Evolutionary conservation across 2,113 vertebrate species (phyloP), one percentile per base, ranked within the genome.

Genomic region (Notothenia rossii): DNA sequence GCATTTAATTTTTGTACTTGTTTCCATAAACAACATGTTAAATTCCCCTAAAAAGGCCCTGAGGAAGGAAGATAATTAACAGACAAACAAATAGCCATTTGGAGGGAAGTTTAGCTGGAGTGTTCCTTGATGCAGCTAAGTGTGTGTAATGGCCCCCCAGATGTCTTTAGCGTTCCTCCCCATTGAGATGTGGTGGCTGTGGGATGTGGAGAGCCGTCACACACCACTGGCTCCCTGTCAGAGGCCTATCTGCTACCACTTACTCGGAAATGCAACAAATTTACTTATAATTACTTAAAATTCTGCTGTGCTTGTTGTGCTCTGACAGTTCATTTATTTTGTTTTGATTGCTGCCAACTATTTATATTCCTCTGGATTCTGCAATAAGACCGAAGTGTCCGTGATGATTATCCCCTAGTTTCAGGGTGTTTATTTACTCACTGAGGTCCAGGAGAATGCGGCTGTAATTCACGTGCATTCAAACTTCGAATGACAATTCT

Each of bases 251-350:
- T 96, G 95, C 93, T 96, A 96, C 90, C 94, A 95, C 94, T 96
- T 95, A 96, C 83, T 88, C 74, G 91, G 88, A 95, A 95, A 94
- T 87, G 75, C 89, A 94, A 93, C 93, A 94, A 84, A 94, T 93
- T 95, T 94, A 89, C 91, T 93, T 91, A 88, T 94, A 95, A 95
- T 96, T 64, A 2, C 92, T 93, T 89, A 92, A 92, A 83, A 94
- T 94, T 92, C 94, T 93, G 91, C 88, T 77, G 61, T 81, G 68
- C 88, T 94, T 92, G 91, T 94, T 90, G 83, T 77, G 59, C 67
- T 82, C 89, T 96, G 96, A 95, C 95, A 94, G 93, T 94, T 94
- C 92, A 95, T 96, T 96, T 95, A 94, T 96, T 95, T 94, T 82
- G 86, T 93, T 93, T 86, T 95, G 94, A 94, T 96, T 96, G 92